These are phyloP conservation scores for Cryptotis parvus DNA, from an alignment of 2,113 vertebrate species.

Conservation along the genomic window DNA sequence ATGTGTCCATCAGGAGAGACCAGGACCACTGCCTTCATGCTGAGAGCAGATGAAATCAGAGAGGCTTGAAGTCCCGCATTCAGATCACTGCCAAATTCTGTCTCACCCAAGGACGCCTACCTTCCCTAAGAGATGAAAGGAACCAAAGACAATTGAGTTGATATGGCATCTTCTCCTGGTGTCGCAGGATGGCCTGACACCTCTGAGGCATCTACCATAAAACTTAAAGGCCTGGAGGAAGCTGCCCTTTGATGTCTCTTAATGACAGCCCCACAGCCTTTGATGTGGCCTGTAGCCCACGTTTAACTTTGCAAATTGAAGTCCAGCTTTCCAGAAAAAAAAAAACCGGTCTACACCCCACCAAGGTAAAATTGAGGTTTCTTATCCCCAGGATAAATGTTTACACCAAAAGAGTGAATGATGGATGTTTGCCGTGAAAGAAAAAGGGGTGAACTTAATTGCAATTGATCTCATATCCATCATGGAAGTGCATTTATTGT, in stretches of 20 bases:
- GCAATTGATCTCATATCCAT: background rate
- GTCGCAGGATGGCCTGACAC: conserved; percentile 94
- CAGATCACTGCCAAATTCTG: conserved; percentile 90
- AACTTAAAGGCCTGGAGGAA: conserved; percentile 95
- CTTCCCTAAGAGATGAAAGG: conserved; percentile 91
- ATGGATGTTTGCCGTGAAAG: background rate
- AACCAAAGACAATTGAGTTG: conserved; percentile 87
- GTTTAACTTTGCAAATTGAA: conserved; percentile 91
- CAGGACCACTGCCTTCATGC: conserved; percentile 91
- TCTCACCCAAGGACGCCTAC: conserved; percentile 87
- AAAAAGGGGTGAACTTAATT: background rate
- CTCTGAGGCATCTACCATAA: conserved; percentile 97
- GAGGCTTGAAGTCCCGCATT: conserved; percentile 97
- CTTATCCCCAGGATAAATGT: conserved; percentile 77
- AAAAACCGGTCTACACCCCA: conserved; percentile 56
- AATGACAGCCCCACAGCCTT: conserved; percentile 94
- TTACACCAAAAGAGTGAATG: conserved; percentile 22
- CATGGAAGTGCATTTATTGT: conserved; percentile 18
- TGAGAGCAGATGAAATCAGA: conserved; percentile 98
- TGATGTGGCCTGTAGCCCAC: conserved; percentile 94
- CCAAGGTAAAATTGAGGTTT: conserved; percentile 38
- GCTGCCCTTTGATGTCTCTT: conserved; percentile 96
- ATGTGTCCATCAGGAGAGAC: conserved; percentile 91
- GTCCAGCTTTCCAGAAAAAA: conserved; percentile 86
- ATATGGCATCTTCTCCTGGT: conserved; percentile 87